Base-by-base conservation (phyloP, 2,113 vertebrate genomes). In the Stegostoma tigrinum region DNA sequence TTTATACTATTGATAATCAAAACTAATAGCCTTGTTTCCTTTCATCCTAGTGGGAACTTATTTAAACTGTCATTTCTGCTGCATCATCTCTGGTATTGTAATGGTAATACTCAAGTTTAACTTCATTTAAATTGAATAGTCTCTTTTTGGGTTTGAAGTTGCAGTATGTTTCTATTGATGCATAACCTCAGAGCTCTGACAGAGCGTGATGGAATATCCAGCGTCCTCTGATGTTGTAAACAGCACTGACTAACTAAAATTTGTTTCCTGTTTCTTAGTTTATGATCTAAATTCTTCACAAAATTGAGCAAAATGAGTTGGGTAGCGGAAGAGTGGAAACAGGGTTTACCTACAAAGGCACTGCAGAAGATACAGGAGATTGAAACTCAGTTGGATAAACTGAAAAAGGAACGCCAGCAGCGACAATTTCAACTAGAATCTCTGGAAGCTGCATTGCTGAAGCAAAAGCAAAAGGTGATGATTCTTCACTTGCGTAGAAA, bases 301-400 rank as follows among this genome's bases (percentile, higher is more conserved):
- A 48, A 70, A 64, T 64, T 61, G 17, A 45, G 14, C 23, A 93
- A 64, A 64, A 99, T 99, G 99, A 99, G 98, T 96, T 99, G 99
- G 98, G 98, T 97, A 23, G 96, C 98, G 96, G 99, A 99, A 96
- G 99, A 99, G 96, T 99, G 99, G 99, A 99, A 99, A 96, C 98
- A 99, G 97, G 99, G 98, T 23, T 98, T 99, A 95, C 97, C 98
- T 52, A 97, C 97, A 7, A 98, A 98, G 96, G 98, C 98, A 95
- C 97, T 99, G 94, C 98, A 98, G 97, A 99, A 99, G 97, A 98
- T 99, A 96, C 98, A 98, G 70, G 98, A 99, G 97, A 97, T 99
- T 90, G 99, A 99, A 96, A 97, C 96, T 72, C 98, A 99, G 96
- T 97, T 98, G 85, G 98, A 98, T 96, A 99, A 98, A 95, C 96